Conservation (phyloP, 2,888 invertebrate species). For the Iphiclides podalirius region DNA sequence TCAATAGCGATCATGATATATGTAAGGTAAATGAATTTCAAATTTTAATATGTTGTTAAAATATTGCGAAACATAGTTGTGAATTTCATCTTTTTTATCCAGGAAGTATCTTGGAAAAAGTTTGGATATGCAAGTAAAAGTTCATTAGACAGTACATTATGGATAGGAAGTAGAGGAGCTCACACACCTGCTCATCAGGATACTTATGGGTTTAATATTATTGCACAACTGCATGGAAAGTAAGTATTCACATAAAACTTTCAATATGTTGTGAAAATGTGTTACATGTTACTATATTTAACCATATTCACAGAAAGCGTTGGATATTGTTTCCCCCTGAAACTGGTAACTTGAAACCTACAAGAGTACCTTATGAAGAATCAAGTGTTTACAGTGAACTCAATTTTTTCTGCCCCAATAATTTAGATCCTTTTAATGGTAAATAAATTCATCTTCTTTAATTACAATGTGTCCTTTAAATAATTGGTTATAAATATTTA, state of each 20-base stretch:
- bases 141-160: slow-evolving; percentile 87
- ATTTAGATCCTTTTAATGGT: slow-evolving; percentile 72
- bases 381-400: slow-evolving; percentile 94
- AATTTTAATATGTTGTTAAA: slow-evolving; percentile 3
- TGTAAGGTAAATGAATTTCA: slow-evolving; percentile 65
- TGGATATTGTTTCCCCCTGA: slow-evolving; percentile 96
- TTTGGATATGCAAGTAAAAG: slow-evolving; percentile 86
- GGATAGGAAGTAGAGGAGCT: slow-evolving; percentile 92
- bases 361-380: slow-evolving; percentile 96
- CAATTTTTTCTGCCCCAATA: slow-evolving; percentile 86
- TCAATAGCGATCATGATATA: slow-evolving; percentile 77
- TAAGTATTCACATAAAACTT: slow-evolving; percentile 45
- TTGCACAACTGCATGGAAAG: slow-evolving; percentile 93
- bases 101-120: slow-evolving; percentile 78
- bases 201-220: slow-evolving; percentile 95
- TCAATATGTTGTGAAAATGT: too few relatives aligned
- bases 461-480: slow-evolving; percentile 27
- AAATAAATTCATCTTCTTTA: slow-evolving; percentile 31
- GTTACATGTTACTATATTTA: too few relatives aligned
- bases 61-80: too few relatives aligned
- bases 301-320: slow-evolving; percentile 85
- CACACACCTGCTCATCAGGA: slow-evolving; percentile 97
- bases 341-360: slow-evolving; percentile 84
- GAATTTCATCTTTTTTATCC: not conserved
- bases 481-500: slow-evolving; percentile 1